Evolutionary conservation across 2,797 vertebrate genomes (phyloP).

Genomic region (Hyperoplus lanceolatus): DNA sequence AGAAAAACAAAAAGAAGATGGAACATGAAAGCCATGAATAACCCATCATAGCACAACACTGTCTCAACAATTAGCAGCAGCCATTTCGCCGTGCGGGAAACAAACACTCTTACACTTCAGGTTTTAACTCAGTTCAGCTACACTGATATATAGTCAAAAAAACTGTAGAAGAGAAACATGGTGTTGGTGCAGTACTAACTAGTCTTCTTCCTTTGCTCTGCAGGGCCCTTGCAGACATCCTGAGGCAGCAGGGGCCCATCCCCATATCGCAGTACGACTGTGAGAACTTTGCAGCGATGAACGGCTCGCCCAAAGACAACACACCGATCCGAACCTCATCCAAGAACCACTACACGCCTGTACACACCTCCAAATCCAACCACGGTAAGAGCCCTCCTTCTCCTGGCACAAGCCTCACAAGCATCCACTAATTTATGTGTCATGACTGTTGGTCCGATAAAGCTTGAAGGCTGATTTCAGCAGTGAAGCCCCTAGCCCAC

Average conservation of each 20-base stretch:
- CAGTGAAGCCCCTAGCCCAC: constrained; percentile 3
- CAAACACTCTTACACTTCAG: constrained; percentile 22
- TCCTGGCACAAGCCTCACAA: constrained; percentile 2
- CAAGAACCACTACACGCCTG: constrained; percentile 98
- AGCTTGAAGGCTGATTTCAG: constrained; percentile 21
- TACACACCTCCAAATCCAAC: constrained; percentile 94
- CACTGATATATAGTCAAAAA: constrained; percentile 3
- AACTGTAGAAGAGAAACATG: not conserved
- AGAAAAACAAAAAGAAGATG: not conserved
- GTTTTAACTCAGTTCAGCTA: constrained; percentile 36
- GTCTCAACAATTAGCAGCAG: constrained; percentile 52
- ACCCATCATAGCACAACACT: constrained; percentile 48
- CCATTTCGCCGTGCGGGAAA: constrained; percentile 9
- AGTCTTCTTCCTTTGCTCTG: constrained; percentile 9
- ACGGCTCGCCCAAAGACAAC: constrained; percentile 97
- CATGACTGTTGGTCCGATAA: constrained; percentile 11
- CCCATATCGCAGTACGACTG: constrained; percentile 98
- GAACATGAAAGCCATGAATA: constrained; percentile 46
- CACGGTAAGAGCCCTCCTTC: constrained; percentile 85
- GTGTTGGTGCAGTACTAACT: constrained; percentile 26
- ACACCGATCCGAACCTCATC: constrained; percentile 93
- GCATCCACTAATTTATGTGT: constrained; percentile 4
- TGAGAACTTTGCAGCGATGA: constrained; percentile 96
- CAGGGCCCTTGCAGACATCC: constrained; percentile 98
- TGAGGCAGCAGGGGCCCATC: constrained; percentile 98